These are phyloP conservation scores for Trinectes maculatus DNA, from an alignment of 2,113 vertebrate species.

Conservation along the genomic window DNA sequence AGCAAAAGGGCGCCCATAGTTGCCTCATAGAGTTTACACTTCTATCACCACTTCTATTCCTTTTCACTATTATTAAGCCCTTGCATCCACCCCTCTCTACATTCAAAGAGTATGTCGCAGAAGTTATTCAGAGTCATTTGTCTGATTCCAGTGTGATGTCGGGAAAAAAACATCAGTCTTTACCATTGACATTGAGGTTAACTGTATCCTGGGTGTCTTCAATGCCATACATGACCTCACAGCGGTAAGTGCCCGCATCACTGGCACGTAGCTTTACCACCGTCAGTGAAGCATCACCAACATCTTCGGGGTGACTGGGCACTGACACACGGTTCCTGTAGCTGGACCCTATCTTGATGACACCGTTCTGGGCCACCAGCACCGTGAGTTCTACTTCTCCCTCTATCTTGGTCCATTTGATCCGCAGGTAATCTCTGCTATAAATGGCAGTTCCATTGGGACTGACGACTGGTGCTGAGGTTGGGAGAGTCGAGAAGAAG, in stretches of 20 bases:
- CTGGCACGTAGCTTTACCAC: constrained; percentile 91
- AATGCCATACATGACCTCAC: constrained; percentile 93
- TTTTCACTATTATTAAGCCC: constrained; percentile 56
- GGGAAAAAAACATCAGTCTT: constrained; percentile 38
- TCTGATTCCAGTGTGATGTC: constrained; percentile 23
- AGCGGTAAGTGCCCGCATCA: constrained; percentile 92
- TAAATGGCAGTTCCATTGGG: constrained; percentile 71
- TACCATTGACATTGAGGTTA: constrained; percentile 89
- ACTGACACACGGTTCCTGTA: constrained; percentile 93
- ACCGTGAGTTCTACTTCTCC: constrained; percentile 87
- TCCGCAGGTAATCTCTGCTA: constrained; percentile 86
- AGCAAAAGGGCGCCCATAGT: constrained; percentile 36
- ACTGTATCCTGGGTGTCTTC: constrained; percentile 91
- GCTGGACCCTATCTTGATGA: constrained; percentile 90
- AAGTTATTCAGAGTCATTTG: constrained; percentile 5
- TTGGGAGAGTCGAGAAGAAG: constrained; percentile 89
- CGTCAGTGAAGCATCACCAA: constrained; percentile 90
- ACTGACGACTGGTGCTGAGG: constrained; percentile 81
- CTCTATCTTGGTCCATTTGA: constrained; percentile 96
- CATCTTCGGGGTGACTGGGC: constrained; percentile 87
- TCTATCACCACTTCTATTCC: constrained; percentile 50
- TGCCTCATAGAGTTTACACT: constrained; percentile 48
- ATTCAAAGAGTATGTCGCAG: background rate
- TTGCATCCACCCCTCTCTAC: constrained; percentile 22
- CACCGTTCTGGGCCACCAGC: constrained; percentile 91